Percentiles rank a stretch among this genome's conserved stretches.
These are phyloP conservation scores for Trichonephila clavata DNA, from an alignment of 1,140 invertebrate genomes.

Conservation along the genomic window DNA sequence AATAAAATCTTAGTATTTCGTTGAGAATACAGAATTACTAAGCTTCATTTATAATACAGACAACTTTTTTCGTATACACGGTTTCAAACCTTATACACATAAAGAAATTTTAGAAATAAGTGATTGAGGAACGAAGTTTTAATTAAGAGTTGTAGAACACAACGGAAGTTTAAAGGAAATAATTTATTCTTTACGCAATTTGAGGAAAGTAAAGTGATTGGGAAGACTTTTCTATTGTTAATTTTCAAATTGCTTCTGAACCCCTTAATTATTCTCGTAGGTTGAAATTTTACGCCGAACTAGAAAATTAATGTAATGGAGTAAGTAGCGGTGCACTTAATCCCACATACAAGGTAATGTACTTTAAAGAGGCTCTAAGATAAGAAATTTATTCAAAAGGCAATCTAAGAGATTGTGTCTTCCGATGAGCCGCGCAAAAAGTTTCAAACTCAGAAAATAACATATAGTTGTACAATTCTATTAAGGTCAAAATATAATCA, in stretches of 20 bases:
- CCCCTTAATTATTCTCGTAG: constrained; percentile 27
- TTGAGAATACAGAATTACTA: no score
- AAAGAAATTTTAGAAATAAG: constrained; percentile 2
- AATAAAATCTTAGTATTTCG: no score
- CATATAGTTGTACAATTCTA: no score
- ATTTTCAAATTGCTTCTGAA: constrained; percentile 23
- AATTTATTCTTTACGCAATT: constrained; percentile 5
- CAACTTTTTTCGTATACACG: no score
- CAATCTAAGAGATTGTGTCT: neutral
- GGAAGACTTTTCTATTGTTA: constrained; percentile 18
- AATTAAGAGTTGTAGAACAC: constrained; percentile 21
- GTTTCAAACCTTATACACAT: neutral
- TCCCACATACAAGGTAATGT: constrained; percentile 1
- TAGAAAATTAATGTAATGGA: constrained; percentile 19
- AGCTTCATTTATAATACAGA: no score
- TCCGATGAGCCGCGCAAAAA: no score
- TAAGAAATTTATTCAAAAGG: constrained; percentile 20
- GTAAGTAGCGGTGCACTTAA: neutral
- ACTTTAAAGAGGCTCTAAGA: neutral
- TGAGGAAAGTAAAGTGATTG: constrained; percentile 15
- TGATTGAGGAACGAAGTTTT: constrained; percentile 3
- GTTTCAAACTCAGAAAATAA: no score
- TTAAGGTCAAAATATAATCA: no score
- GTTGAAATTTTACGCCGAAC: neutral
- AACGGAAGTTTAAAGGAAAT: constrained; percentile 26